Percentiles rank a stretch among this genome's conserved stretches.
Evolutionary conservation across 2,888 invertebrate species (phyloP).

Genomic region (Lydus trimaculatus): DNA sequence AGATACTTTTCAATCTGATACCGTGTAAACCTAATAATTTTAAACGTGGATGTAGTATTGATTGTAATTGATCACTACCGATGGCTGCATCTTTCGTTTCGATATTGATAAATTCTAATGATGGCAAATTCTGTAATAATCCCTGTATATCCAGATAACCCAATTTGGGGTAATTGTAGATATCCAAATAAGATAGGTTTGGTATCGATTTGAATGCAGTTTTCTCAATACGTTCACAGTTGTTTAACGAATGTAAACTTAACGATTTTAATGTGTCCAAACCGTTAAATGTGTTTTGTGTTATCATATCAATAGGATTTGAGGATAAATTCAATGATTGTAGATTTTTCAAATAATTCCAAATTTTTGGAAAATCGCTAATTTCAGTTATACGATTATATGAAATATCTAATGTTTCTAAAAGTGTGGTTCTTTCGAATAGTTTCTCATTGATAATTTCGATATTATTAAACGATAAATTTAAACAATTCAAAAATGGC

Average conservation of each 20-base stretch:
- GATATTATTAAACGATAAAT: constrained; percentile 80
- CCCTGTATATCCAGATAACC: constrained; percentile 89
- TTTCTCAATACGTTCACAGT: constrained; percentile 81
- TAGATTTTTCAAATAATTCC: constrained; percentile 75
- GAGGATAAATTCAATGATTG: constrained; percentile 80
- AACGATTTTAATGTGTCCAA: constrained; percentile 65
- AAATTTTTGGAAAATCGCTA: constrained; percentile 68
- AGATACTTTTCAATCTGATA: constrained; percentile 75
- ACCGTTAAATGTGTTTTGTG: constrained; percentile 78
- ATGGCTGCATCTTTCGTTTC: constrained; percentile 86
- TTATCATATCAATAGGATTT: constrained; percentile 82
- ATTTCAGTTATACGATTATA: constrained; percentile 72
- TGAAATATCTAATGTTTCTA: constrained; percentile 81
- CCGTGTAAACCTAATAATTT: constrained; percentile 78
- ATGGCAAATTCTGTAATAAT: constrained; percentile 76
- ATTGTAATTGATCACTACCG: constrained; percentile 82
- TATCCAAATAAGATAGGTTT: constrained; percentile 73
- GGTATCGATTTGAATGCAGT: constrained; percentile 77
- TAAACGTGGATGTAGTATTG: constrained; percentile 80
- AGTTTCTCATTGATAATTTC: constrained; percentile 69
- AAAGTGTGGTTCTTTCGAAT: constrained; percentile 79
- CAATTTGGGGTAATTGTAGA: constrained; percentile 79
- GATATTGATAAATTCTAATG: constrained; percentile 78
- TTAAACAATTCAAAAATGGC: constrained; percentile 81
- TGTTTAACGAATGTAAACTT: constrained; percentile 71